Evolutionary conservation across 1,140 invertebrate genomes (phyloP).

Genomic region (Catajapyx aquilonaris): DNA sequence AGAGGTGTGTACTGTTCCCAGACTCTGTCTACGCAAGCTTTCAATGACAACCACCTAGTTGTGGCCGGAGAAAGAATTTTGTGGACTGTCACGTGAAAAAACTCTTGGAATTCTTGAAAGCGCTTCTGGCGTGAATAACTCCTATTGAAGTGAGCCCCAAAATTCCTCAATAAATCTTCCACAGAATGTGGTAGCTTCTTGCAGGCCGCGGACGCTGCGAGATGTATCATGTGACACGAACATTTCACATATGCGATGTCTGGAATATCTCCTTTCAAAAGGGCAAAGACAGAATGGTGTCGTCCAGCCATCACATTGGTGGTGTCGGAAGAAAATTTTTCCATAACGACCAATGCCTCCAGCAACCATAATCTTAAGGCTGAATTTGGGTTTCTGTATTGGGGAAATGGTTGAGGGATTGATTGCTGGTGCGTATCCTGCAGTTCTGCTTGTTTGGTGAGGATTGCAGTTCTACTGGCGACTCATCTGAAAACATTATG

Average conservation of each 20-base stretch:
- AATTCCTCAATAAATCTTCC: conserved; percentile 14
- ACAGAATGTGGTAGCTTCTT: conserved; percentile 13
- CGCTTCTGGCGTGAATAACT: conserved; percentile 14
- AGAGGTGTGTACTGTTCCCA: conserved; percentile 17
- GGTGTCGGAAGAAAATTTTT: conserved; percentile 18
- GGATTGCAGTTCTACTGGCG: too few relatives aligned
- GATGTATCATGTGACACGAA: conserved; percentile 17
- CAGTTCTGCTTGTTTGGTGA: too few relatives aligned
- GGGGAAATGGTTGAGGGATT: too few relatives aligned
- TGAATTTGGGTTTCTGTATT: too few relatives aligned
- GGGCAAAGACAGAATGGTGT: conserved; percentile 15
- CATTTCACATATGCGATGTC: conserved; percentile 16
- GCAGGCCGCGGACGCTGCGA: conserved; percentile 15
- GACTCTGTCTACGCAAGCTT: conserved; percentile 17
- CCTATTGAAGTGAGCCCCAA: conserved; percentile 17
- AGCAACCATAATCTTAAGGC: too few relatives aligned
- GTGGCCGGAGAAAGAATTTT: conserved; percentile 16
- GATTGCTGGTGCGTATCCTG: too few relatives aligned
- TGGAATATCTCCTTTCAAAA: conserved; percentile 12
- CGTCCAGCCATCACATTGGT: conserved; percentile 18
- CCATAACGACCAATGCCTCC: too few relatives aligned
- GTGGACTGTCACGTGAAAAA: conserved; percentile 16
- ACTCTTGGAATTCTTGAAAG: conserved; percentile 18
- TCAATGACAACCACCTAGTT: conserved; percentile 19
- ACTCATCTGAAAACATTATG: too few relatives aligned